phyloP scores from a whole-genome alignment of 1,140 invertebrate genomes.

The Calephelis nemesis region DNA sequence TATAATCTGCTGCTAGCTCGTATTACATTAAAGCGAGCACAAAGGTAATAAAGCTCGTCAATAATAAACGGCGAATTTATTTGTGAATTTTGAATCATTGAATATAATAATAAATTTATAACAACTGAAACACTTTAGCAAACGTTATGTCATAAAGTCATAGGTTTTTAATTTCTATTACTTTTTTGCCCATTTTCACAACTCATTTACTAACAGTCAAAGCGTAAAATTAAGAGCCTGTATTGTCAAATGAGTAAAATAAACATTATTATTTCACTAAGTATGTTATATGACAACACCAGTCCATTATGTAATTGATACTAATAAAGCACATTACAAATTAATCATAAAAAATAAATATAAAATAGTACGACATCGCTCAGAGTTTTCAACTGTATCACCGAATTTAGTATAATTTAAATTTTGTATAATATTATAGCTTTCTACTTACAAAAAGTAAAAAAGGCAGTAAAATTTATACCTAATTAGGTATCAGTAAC shows the following conservation, averaged over 20 bases:
- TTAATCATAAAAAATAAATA: neutral
- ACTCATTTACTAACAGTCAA: conserved; percentile 1
- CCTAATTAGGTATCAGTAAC: too few relatives aligned
- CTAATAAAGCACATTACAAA: neutral
- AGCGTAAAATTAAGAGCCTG: neutral
- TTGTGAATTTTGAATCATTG: too few relatives aligned
- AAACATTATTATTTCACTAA: neutral
- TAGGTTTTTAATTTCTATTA: neutral
- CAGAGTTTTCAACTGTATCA: neutral
- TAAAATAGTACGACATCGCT: neutral
- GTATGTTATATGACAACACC: neutral
- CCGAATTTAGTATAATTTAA: too few relatives aligned
- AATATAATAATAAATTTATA: too few relatives aligned
- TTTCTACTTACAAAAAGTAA: too few relatives aligned
- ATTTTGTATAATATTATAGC: too few relatives aligned
- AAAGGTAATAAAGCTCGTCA: too few relatives aligned
- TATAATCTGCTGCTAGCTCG: too few relatives aligned
- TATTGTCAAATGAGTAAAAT: neutral
- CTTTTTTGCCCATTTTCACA: neutral
- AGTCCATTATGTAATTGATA: neutral
- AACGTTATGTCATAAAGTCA: neutral
- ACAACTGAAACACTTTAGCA: neutral
- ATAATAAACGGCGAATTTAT: too few relatives aligned
- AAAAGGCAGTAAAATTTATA: too few relatives aligned
- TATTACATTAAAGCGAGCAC: too few relatives aligned